phyloP scores from a whole-genome alignment of 2,113 vertebrate species.

The Myotis yumanensis region DNA sequence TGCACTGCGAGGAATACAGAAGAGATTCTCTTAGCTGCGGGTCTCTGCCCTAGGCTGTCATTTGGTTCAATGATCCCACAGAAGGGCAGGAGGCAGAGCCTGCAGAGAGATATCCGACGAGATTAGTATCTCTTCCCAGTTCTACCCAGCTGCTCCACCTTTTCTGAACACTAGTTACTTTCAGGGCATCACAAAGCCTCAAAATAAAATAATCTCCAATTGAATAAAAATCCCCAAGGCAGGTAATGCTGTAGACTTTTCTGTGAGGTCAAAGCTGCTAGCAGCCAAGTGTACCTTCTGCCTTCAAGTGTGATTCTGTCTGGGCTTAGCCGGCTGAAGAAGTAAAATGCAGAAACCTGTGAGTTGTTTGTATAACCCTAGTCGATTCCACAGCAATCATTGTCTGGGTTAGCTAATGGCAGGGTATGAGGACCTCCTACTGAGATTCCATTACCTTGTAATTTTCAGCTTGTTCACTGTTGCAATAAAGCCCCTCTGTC shows the following conservation, averaged over 20 bases:
- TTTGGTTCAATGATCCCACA: not conserved
- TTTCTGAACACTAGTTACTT: not conserved
- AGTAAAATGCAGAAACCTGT: constrained; percentile 68
- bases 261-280: constrained; percentile 13
- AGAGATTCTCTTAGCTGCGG: not conserved
- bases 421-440: constrained; percentile 83
- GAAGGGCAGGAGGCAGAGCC: not conserved
- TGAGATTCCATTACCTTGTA: constrained; percentile 88
- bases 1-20: rapidly evolving
- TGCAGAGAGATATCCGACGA: not conserved
- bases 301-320: constrained; percentile 73
- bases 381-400: constrained; percentile 79
- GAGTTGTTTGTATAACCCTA: constrained; percentile 71
- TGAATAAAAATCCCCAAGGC: not conserved
- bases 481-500: constrained; percentile 85
- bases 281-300: constrained; percentile 54
- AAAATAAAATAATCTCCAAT: not conserved
- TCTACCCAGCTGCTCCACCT: not conserved
- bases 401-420: constrained; percentile 85
- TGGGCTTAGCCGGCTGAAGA: constrained; percentile 70
- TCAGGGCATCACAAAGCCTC: not conserved
- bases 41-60: not conserved
- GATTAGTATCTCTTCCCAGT: not conserved
- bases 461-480: constrained; percentile 88
- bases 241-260: constrained; percentile 17